These are phyloP conservation scores for Drosophila suzukii DNA, from an alignment of 1,140 invertebrate genomes.

Conservation along the genomic window DNA sequence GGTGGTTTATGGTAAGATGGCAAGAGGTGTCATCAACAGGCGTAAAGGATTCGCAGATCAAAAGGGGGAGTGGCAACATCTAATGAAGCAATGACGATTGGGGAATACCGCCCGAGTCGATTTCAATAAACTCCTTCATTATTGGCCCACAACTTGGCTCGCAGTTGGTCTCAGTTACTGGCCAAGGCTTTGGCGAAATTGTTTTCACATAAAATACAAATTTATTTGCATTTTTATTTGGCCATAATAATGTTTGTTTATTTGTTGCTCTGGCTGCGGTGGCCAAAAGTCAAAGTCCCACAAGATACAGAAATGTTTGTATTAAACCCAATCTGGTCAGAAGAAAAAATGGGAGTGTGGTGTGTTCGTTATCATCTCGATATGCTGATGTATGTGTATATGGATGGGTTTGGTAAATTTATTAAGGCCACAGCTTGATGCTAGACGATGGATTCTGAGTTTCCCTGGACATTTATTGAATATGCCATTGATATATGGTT, in stretches of 20 bases:
- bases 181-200: conserved; percentile 65
- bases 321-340: conserved; percentile 49
- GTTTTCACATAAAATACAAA: conserved; percentile 82
- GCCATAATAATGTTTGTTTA: conserved; percentile 80
- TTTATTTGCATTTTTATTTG: conserved; percentile 82
- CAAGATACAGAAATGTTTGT: neutral
- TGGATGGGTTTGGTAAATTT: conserved; percentile 55
- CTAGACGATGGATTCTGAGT: conserved; percentile 51
- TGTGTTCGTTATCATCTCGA: conserved; percentile 51
- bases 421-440: conserved; percentile 71
- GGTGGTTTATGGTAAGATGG: neutral
- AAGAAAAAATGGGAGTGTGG: conserved; percentile 5
- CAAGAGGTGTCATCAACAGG: conserved; percentile 58
- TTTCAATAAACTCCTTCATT: conserved; percentile 81
- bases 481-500: conserved; percentile 74
- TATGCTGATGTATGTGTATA: conserved; percentile 63
- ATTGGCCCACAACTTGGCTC: conserved; percentile 45
- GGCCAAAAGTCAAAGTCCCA: conserved; percentile 63
- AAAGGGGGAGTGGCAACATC: conserved; percentile 3
- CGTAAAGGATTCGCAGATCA: conserved; percentile 44
- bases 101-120: conserved; percentile 56
- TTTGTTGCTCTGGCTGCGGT: conserved; percentile 48
- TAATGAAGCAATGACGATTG: conserved; percentile 72
- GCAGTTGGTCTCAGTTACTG: conserved; percentile 36
- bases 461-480: conserved; percentile 68